These are phyloP conservation scores for Ahaetulla prasina DNA, from an alignment of 2,113 vertebrate genomes.

Conservation along the genomic window DNA sequence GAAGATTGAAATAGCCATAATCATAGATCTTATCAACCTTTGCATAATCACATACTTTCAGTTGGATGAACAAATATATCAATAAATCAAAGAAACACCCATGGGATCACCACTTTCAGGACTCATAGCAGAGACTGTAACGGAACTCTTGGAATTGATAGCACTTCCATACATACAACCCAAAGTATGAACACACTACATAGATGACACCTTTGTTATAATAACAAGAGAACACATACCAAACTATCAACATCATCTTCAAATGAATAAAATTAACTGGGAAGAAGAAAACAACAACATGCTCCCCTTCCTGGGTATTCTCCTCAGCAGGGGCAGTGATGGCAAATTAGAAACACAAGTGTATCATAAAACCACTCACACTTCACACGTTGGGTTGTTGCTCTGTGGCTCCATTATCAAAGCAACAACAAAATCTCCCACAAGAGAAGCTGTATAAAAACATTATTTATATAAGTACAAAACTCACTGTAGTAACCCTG, in stretches of 20 bases:
- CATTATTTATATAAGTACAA: neutral
- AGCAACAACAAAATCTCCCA: neutral
- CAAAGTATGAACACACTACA: neutral
- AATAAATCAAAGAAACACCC: neutral
- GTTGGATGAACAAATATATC: neutral
- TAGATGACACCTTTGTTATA: neutral
- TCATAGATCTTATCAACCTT: neutral
- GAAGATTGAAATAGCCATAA: neutral
- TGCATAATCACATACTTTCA: neutral
- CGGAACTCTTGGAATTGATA: neutral
- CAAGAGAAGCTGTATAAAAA: neutral
- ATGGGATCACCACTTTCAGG: neutral
- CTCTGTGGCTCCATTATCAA: neutral
- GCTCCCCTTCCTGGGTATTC: neutral
- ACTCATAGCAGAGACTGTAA: neutral
- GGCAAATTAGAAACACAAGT: neutral
- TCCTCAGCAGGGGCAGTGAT: too few species aligned
- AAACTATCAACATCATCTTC: neutral
- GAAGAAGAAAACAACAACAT: neutral
- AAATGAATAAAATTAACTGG: neutral
- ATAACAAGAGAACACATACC: neutral
- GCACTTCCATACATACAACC: neutral
- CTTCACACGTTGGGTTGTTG: neutral
- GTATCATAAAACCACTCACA: neutral
- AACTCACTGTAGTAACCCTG: neutral